A percentile compares a stretch with the other conserved stretches of the same genome.
These are phyloP conservation scores for Apomyelois bistriatella DNA, from an alignment of 2,888 invertebrate genomes.

Conservation along the genomic window DNA sequence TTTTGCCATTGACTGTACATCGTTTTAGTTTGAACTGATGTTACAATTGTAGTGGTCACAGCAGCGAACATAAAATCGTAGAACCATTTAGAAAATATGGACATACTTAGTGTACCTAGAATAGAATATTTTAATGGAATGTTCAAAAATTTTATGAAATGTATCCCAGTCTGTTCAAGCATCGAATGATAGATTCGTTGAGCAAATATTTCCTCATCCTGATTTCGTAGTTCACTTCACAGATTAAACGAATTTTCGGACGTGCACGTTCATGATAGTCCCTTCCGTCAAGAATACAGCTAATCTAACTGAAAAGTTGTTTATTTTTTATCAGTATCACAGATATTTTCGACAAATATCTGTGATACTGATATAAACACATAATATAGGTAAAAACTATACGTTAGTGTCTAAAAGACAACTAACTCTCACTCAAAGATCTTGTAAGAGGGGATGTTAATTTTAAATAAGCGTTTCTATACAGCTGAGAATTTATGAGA, in stretches of 20 bases:
- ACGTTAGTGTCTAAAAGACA: too few species aligned
- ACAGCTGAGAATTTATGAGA: too few species aligned
- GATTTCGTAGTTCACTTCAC: conserved; percentile 9
- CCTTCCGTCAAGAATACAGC: background rate
- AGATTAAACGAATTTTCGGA: conserved; percentile 6
- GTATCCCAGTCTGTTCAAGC: background rate
- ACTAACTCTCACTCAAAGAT: too few species aligned
- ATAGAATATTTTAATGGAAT: background rate
- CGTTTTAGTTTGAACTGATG: background rate
- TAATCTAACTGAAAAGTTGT: background rate
- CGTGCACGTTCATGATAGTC: background rate
- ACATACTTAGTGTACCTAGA: background rate
- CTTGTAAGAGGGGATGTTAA: too few species aligned
- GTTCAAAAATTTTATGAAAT: background rate
- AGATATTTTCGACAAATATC: too few species aligned
- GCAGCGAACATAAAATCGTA: background rate
- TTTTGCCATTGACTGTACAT: too few species aligned
- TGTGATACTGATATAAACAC: too few species aligned
- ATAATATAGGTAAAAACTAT: too few species aligned
- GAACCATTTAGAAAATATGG: background rate
- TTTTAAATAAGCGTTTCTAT: too few species aligned
- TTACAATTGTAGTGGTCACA: background rate
- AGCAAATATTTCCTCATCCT: background rate
- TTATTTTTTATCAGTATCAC: background rate
- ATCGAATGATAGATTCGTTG: background rate